Evolutionary conservation across 2,888 invertebrate species (phyloP).

Genomic region (Stenurella melanura): DNA sequence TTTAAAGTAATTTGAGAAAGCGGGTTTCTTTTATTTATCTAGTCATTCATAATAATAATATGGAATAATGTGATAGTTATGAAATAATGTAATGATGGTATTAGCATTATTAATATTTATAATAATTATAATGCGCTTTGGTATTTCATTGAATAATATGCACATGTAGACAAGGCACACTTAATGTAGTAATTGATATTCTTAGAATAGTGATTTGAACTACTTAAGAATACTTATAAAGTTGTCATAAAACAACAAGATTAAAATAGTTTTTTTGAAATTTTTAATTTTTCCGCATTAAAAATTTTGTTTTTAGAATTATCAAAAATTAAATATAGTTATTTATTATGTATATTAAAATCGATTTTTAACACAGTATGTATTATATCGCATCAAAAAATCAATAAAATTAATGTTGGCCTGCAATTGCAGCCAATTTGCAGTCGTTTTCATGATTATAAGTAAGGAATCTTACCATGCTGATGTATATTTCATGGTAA

Average conservation of each 20-base stretch:
- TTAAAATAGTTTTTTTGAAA: too few relatives aligned
- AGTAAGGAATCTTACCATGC: too few relatives aligned
- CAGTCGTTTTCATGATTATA: too few relatives aligned
- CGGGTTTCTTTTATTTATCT: constrained; percentile 51
- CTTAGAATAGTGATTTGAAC: constrained; percentile 33
- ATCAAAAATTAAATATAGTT: too few relatives aligned
- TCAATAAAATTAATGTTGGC: too few relatives aligned
- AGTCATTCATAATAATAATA: constrained; percentile 53
- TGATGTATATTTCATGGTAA: too few relatives aligned
- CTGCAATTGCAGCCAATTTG: too few relatives aligned
- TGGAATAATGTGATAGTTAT: constrained; percentile 62
- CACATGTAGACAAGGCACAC: constrained; percentile 65
- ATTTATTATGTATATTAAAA: too few relatives aligned
- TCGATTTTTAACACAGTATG: too few relatives aligned
- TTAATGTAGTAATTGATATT: constrained; percentile 41
- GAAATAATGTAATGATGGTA: constrained; percentile 59
- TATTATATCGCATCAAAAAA: too few relatives aligned
- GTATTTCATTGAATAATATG: constrained; percentile 51
- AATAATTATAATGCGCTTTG: constrained; percentile 51
- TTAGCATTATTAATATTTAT: constrained; percentile 47
- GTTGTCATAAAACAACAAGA: neutral
- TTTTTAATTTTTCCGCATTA: too few relatives aligned
- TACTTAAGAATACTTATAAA: constrained; percentile 12
- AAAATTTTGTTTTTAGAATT: too few relatives aligned
- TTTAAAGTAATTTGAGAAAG: constrained; percentile 39